Conservation (phyloP, 1,140 invertebrate genomes). For the Orius laevigatus region DNA sequence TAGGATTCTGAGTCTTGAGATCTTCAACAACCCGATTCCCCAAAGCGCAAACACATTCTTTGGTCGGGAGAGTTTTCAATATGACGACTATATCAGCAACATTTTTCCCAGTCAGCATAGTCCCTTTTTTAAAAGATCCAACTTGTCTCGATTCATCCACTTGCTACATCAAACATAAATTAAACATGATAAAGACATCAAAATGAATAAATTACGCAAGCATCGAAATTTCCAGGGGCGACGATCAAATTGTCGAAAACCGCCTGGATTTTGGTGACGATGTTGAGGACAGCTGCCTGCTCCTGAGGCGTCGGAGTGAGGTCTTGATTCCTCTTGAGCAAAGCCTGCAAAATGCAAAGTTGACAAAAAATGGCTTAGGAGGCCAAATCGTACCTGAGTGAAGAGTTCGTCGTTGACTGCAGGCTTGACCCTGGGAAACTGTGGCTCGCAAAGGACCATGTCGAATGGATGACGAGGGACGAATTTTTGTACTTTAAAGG, state of each 20-base stretch:
- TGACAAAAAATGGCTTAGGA: too few species aligned
- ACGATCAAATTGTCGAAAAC: constrained; percentile 87
- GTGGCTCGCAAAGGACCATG: constrained; percentile 67
- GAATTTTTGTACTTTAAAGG: constrained; percentile 32
- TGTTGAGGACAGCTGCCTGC: constrained; percentile 74
- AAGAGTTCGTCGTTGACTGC: constrained; percentile 64
- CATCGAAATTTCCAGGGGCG: constrained; percentile 82
- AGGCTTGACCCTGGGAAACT: constrained; percentile 74
- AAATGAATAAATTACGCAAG: constrained; percentile 61
- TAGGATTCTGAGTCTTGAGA: constrained; percentile 15
- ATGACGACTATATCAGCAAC: constrained; percentile 95
- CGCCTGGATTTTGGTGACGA: constrained; percentile 84
- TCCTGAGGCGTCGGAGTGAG: constrained; percentile 77
- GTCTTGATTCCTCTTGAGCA: constrained; percentile 80
- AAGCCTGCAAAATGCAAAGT: constrained; percentile 36
- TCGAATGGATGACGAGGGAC: constrained; percentile 81
- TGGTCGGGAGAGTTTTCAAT: constrained; percentile 92
- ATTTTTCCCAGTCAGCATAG: constrained; percentile 89
- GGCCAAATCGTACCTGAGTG: constrained; percentile 61
- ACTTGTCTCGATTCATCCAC: constrained; percentile 90
- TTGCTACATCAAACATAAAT: constrained; percentile 46
- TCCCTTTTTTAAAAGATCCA: constrained; percentile 95
- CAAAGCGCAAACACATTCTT: constrained; percentile 71
- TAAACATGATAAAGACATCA: constrained; percentile 14
- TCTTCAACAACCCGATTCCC: constrained; percentile 20